Percentiles rank a stretch among this genome's conserved stretches.
These are phyloP conservation scores for Stercorarius parasiticus DNA, from an alignment of 2,113 vertebrate genomes.

Conservation along the genomic window DNA sequence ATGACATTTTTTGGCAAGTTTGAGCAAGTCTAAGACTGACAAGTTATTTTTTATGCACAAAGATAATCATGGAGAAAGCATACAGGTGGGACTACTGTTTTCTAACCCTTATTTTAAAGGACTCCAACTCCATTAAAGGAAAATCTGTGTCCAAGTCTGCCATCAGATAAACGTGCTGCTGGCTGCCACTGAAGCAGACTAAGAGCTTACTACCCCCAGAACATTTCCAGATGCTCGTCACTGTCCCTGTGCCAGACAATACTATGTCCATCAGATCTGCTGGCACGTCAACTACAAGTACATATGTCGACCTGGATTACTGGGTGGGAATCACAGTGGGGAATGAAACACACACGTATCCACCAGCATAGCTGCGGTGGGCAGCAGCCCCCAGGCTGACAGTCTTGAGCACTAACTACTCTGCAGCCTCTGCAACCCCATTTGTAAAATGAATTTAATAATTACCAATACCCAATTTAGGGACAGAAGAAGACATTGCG, in stretches of 20 bases:
- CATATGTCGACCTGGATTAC: neutral
- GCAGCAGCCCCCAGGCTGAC: neutral
- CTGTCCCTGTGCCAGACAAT: neutral
- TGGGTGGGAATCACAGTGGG: neutral
- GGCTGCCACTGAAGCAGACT: neutral
- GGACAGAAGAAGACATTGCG: neutral
- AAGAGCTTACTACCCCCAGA: neutral
- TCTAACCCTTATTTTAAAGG: neutral
- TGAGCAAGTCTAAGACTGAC: neutral
- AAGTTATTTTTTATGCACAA: neutral
- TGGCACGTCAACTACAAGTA: neutral
- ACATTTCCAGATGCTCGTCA: neutral
- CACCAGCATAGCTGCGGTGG: neutral
- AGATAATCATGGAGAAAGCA: neutral
- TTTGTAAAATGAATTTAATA: neutral
- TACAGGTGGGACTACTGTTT: neutral
- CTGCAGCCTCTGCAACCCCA: neutral
- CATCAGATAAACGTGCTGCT: neutral
- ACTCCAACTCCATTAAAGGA: neutral
- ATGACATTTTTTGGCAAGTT: neutral
- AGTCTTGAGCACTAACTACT: neutral
- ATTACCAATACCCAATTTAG: neutral
- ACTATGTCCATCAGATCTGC: neutral
- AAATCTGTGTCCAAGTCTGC: neutral
- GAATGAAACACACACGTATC: neutral